These are phyloP conservation scores for Tribolium freemani DNA, from an alignment of 2,888 invertebrate species.

Conservation along the genomic window DNA sequence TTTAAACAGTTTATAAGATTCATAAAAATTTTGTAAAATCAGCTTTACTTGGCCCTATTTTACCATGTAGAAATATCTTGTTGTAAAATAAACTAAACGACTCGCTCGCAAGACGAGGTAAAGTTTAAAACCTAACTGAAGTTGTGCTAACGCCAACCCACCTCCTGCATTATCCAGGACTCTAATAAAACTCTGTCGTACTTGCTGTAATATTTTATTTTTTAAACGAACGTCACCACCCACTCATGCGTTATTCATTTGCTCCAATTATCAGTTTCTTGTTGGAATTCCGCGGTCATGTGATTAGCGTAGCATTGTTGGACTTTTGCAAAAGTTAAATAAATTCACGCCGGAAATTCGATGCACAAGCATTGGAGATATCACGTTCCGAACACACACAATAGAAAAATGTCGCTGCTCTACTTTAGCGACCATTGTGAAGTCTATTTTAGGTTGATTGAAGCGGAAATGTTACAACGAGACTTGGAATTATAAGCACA, in stretches of 20 bases:
- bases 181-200: too few species aligned
- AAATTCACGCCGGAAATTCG: slow-evolving; percentile 16
- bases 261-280: not conserved
- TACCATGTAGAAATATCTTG: too few species aligned
- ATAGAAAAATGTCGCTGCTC: slow-evolving; percentile 20
- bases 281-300: not conserved
- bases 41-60: too few species aligned
- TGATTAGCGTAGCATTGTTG: slow-evolving; percentile 12
- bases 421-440: slow-evolving; percentile 14
- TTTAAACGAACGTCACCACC: not conserved
- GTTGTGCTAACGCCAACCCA: not conserved
- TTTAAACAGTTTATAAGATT: too few species aligned
- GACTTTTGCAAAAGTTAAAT: not conserved
- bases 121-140: not conserved
- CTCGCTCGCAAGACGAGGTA: not conserved
- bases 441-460: slow-evolving; percentile 23
- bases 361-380: slow-evolving; percentile 5
- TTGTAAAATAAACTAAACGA: too few species aligned
- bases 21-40: too few species aligned
- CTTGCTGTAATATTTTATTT: not conserved
- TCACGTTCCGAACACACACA: slow-evolving; percentile 10
- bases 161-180: not conserved
- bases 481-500: slow-evolving; percentile 12
- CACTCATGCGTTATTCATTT: slow-evolving; percentile 1
- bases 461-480: slow-evolving; percentile 15